A percentile compares a stretch with the other conserved stretches of the same genome.
Conservation (phyloP, 2,797 vertebrate species). For the Lagocephalus sceleratus region DNA sequence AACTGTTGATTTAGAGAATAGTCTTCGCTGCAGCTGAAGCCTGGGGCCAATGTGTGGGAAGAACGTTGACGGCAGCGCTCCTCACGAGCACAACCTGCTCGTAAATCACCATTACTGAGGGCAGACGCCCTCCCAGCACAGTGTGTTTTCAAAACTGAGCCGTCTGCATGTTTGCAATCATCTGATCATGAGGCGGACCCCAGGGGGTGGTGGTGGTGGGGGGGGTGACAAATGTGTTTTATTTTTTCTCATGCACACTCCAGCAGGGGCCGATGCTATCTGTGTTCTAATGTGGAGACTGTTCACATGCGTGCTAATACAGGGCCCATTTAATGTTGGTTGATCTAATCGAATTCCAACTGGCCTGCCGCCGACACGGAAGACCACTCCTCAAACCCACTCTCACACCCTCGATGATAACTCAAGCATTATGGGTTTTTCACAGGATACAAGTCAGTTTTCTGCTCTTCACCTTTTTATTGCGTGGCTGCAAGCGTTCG, state of each 20-base stretch:
- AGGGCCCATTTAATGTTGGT: conserved; percentile 53
- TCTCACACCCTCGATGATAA: conserved; percentile 1
- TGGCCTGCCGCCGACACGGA: conserved; percentile 47
- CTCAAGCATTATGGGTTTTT: too few relatives aligned
- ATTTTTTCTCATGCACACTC: conserved; percentile 11
- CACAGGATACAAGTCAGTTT: too few relatives aligned
- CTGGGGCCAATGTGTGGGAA: conserved; percentile 47
- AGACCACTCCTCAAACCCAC: conserved; percentile 9
- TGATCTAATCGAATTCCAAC: conserved; percentile 67
- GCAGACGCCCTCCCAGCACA: conserved; percentile 33
- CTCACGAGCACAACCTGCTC: conserved; percentile 22
- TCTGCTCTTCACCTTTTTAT: too few relatives aligned
- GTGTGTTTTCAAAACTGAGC: conserved; percentile 38
- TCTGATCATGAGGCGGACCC: conserved; percentile 38
- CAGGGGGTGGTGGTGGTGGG: too few relatives aligned
- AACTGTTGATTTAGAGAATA: too few relatives aligned
- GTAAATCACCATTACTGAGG: conserved; percentile 58
- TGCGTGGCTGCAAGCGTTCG: too few relatives aligned
- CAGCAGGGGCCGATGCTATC: conserved; percentile 20
- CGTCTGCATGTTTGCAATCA: conserved; percentile 54
- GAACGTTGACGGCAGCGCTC: conserved; percentile 37
- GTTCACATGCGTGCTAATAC: conserved; percentile 61
- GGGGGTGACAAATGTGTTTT: conserved; percentile 21
- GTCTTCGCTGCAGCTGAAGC: conserved; percentile 41
- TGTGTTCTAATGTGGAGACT: conserved; percentile 13